Conservation (phyloP, 2,888 invertebrate species). For the Pimpla rufipes region DNA sequence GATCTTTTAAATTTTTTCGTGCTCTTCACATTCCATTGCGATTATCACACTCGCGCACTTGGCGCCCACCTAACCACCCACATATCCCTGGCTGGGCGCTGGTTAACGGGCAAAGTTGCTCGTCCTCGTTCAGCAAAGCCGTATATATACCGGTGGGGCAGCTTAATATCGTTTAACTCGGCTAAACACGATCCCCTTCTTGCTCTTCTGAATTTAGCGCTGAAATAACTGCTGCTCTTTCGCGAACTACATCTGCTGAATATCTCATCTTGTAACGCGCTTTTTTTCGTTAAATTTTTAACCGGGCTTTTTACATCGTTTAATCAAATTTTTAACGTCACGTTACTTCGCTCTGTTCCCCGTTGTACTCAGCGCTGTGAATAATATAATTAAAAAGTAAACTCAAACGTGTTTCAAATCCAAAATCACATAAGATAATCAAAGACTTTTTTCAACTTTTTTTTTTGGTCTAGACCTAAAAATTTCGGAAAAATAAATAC, state of each 20-base stretch:
- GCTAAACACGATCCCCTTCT: constrained; percentile 61
- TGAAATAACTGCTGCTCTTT: constrained; percentile 35
- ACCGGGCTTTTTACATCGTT: background rate
- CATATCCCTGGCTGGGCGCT: constrained; percentile 35
- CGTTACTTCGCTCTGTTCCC: background rate
- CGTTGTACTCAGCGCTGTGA: background rate
- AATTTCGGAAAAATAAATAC: no score
- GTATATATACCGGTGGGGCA: constrained; percentile 48
- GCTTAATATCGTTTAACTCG: constrained; percentile 71
- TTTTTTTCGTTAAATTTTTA: constrained; percentile 23
- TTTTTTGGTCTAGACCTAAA: no score
- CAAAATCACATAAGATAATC: no score
- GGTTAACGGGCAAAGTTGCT: constrained; percentile 71
- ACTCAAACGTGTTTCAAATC: background rate
- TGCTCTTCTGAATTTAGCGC: constrained; percentile 55
- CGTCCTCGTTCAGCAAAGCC: constrained; percentile 60
- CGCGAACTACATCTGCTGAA: background rate
- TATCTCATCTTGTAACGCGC: background rate
- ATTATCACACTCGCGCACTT: constrained; percentile 44
- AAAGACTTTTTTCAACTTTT: no score
- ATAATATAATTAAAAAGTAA: no score
- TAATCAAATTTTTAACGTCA: no score
- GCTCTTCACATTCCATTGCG: constrained; percentile 9
- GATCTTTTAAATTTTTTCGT: constrained; percentile 25
- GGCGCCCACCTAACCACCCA: background rate